Evolutionary conservation across 2,113 vertebrate species (phyloP).

Genomic region (Nothoprocta perdicaria): DNA sequence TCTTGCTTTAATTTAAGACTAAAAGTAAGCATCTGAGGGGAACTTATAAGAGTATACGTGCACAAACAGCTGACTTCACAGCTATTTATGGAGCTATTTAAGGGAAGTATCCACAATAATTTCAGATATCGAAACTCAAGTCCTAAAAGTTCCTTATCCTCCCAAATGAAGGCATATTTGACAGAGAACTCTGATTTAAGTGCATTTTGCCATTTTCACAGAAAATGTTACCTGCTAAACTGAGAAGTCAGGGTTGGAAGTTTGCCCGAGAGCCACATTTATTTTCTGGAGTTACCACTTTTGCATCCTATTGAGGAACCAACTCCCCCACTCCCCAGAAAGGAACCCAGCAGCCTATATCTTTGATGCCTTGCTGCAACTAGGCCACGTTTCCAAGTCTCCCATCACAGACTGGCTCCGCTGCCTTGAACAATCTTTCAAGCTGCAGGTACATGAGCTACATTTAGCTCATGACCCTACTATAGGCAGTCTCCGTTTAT

Average conservation of each 20-base stretch:
- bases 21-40: neutral
- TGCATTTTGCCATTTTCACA: slow-evolving; percentile 12
- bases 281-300: neutral
- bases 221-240: neutral
- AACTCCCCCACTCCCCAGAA: neutral
- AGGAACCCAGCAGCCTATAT: neutral
- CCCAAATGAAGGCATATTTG: neutral
- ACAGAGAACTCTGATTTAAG: neutral
- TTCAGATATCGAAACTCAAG: neutral
- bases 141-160: neutral
- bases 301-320: neutral
- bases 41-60: neutral
- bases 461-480: slow-evolving; percentile 40
- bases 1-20: neutral
- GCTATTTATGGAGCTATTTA: neutral
- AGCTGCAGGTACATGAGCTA: slow-evolving; percentile 16
- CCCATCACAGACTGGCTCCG: neutral
- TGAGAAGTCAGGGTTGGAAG: neutral
- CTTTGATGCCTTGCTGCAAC: slow-evolving; percentile 14
- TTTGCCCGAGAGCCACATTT: neutral
- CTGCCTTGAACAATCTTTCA: neutral
- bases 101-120: neutral
- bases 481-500: slow-evolving; percentile 39
- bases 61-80: neutral
- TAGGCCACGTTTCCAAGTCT: slow-evolving; percentile 11